A percentile compares a stretch with the other conserved stretches of the same genome.
These are phyloP conservation scores for Ectemnius lituratus DNA, from an alignment of 2,888 invertebrate species.

Conservation along the genomic window DNA sequence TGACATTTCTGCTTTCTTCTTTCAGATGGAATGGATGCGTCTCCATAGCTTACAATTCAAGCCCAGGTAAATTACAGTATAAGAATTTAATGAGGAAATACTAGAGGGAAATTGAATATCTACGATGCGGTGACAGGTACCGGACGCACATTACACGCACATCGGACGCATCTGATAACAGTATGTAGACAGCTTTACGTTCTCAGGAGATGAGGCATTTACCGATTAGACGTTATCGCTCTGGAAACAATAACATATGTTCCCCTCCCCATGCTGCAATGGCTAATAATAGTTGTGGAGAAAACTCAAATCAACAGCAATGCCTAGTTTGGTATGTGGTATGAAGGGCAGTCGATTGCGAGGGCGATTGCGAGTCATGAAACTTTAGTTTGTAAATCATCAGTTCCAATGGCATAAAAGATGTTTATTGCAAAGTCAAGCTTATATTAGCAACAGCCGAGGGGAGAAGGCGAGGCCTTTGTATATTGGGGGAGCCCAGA, in stretches of 20 bases:
- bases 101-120: conserved; percentile 40
- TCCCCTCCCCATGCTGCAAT: not conserved
- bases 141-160: not conserved
- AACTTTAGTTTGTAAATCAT: no score
- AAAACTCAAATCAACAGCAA: no score
- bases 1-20: not conserved
- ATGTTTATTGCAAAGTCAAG: no score
- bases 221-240: conserved; percentile 58
- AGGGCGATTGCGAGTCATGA: no score
- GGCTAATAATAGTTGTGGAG: no score
- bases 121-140: not conserved
- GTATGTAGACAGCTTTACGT: conserved; percentile 62
- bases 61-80: not conserved
- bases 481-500: conserved; percentile 56
- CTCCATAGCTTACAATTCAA: not conserved
- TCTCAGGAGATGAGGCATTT: conserved; percentile 58
- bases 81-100: not conserved
- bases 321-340: no score
- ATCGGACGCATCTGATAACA: conserved; percentile 45
- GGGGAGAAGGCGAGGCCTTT: conserved; percentile 41
- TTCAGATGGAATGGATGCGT: not conserved
- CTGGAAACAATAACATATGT: conserved; percentile 59
- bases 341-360: no score
- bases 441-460: not conserved
- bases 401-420: no score